phyloP scores from a whole-genome alignment of 2,797 vertebrate genomes.

The Pseudochirops corinnae region DNA sequence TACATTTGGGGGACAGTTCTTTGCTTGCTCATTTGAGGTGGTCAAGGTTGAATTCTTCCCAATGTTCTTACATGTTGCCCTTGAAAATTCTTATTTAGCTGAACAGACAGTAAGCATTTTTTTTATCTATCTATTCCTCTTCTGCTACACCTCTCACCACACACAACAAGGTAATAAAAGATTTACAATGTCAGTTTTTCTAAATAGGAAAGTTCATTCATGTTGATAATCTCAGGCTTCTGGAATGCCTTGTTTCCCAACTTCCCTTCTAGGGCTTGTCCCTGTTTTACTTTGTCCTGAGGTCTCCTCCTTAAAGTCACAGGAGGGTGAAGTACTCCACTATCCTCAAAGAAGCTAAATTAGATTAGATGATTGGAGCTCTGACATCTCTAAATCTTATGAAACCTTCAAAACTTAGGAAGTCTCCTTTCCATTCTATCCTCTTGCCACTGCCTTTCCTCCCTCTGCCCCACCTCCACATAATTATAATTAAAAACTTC shows the following conservation, averaged over 20 bases:
- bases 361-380: not conserved
- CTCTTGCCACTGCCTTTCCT: not conserved
- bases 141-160: not conserved
- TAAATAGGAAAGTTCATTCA: not conserved
- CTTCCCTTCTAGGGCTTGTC: not conserved
- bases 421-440: not conserved
- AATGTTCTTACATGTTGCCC: not conserved
- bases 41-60: not conserved
- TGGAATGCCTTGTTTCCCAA: not conserved
- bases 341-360: not conserved
- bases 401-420: not conserved
- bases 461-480: not conserved
- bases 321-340: not conserved
- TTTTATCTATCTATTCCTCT: not conserved
- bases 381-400: not conserved
- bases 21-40: not conserved
- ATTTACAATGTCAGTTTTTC: not conserved
- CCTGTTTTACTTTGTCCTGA: not conserved
- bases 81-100: not conserved
- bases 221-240: not conserved
- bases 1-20: not conserved
- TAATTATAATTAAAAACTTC: not conserved
- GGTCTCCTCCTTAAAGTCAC: not conserved
- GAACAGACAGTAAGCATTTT: not conserved
- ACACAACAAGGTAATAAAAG: not conserved